Evolutionary conservation across 1,140 invertebrate species (phyloP), one percentile per base, ranked within the genome.

Genomic region (Brachionus calyciflorus): DNA sequence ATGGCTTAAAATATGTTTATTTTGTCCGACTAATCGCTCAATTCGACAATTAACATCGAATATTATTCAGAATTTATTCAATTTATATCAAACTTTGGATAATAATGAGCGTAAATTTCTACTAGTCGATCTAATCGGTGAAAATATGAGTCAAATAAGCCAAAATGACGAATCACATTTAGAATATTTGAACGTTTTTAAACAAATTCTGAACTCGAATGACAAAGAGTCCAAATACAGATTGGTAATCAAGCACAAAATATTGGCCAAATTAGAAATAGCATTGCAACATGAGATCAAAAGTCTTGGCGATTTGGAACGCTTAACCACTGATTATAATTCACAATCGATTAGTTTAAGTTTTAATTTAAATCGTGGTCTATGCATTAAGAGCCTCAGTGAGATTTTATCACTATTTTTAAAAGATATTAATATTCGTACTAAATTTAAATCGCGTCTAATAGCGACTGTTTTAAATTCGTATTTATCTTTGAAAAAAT

Each of bases 401-500:
- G 93, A 96, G 82, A 84, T 98, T 10, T 82, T 97, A 78, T 90
- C 92, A 30, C 92, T 79, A 89, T 94, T 84, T 87, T 80, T 88
- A 24, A 84, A 86, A 77, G 83, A 87, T 49, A 90, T 78, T 88
- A 90, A 79, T 89, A 94, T 80, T 69, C 90, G 93, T 75, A 90
- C 92, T 78, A 90, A 92, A 63, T 96, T 93, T 84, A 97, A 97
- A 85, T 90, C 91, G 2, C 88, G 91, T 65, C 86, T 98, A 68
- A 91, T 98, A 6, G 90, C 92, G 46, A 90, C 92, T 78, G 90
- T 94, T 6, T 87, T 98, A 0, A 93, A 96, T 85, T 94, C 95
- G 0, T 98, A 98, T 86, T 87, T 98, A 48, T 93, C 92, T 0
- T 85, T 98, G 55, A 87, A 93, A 21, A 89, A 93, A 78, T 87